Evolutionary conservation across 2,888 invertebrate genomes (phyloP), one percentile per base, ranked within the genome.

Genomic region (Bombylius major): DNA sequence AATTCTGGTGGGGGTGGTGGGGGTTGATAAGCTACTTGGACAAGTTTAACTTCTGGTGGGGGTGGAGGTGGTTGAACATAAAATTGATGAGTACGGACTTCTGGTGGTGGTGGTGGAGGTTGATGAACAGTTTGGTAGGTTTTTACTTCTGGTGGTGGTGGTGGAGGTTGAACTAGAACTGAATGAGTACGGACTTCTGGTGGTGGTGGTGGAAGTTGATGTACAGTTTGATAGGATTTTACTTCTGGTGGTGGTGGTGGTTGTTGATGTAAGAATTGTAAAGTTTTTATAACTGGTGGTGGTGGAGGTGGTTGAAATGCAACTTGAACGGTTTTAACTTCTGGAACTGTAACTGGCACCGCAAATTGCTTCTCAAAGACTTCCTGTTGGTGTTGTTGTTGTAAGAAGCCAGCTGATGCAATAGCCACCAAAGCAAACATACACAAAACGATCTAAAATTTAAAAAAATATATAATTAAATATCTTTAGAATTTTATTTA

Each of bases 161-260:
- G 23, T 2, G 50, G 55, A 6, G 32, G 42, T 13, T 55, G 50
- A n/a, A 47, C 45, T 23, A 55, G 31, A 9, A 55, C 23, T 23
- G 47, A 14, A 7, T 50, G 46, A 13, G 50, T 47, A 47, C 34
- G 50, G 8, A 55, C 47, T 51, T 55, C 50, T 51, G 55, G 55
- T 5, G 50, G 46, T 51, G 55, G 55, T 39, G 42, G 46, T 36
- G 55, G 55, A 7, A 44, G 50, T 33, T 55, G 55, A 23, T 51
- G 50, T 32, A 55, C 50, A 36, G 50, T 47, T 39, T 36, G 50
- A 31, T 47, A 47, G 12, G 45, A 39, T 34, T 55, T 50, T 8
- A 55, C 34, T 51, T 51, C 55, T 13, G 55, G 55, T 7, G 55
- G 46, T 50, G 55, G 55, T 50, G 55, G 50, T 33, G 55, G 55